These are phyloP conservation scores for Pseudococcus jackbeardsleyi DNA, from an alignment of 2,888 invertebrate species.

Conservation along the genomic window DNA sequence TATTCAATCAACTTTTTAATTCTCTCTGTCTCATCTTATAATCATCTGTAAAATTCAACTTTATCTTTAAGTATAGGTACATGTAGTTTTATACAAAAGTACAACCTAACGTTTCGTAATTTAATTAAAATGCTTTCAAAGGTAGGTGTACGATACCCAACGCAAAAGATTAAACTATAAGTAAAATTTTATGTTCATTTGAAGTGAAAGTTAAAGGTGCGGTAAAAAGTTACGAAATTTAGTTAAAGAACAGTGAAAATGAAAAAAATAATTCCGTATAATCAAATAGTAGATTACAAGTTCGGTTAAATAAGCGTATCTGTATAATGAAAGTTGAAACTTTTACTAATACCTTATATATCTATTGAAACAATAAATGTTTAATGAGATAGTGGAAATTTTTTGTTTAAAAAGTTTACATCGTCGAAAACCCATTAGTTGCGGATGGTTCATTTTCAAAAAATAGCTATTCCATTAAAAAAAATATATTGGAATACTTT, in stretches of 20 bases:
- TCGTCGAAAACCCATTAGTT: neutral
- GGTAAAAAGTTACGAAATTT: conserved; percentile 1
- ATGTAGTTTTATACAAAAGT: too few relatives aligned
- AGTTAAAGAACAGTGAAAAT: neutral
- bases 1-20: conserved; percentile 2
- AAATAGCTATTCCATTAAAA: neutral
- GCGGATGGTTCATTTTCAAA: neutral
- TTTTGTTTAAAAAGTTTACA: neutral
- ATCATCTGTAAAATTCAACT: too few relatives aligned
- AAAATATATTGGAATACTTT: conserved; percentile 6
- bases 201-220: conserved; percentile 8
- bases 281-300: conserved; percentile 18
- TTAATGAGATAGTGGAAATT: neutral
- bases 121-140: conserved; percentile 22
- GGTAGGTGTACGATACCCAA: too few relatives aligned
- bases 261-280: conserved; percentile 11
- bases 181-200: conserved; percentile 15
- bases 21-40: neutral
- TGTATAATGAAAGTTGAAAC: conserved; percentile 14
- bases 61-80: too few relatives aligned
- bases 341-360: conserved; percentile 14
- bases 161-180: neutral
- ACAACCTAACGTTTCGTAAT: neutral
- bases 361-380: conserved; percentile 1
- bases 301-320: neutral